A percentile compares a stretch with the other conserved stretches of the same genome.
phyloP scores from a whole-genome alignment of 2,797 vertebrate species.

The Cuculus canorus region DNA sequence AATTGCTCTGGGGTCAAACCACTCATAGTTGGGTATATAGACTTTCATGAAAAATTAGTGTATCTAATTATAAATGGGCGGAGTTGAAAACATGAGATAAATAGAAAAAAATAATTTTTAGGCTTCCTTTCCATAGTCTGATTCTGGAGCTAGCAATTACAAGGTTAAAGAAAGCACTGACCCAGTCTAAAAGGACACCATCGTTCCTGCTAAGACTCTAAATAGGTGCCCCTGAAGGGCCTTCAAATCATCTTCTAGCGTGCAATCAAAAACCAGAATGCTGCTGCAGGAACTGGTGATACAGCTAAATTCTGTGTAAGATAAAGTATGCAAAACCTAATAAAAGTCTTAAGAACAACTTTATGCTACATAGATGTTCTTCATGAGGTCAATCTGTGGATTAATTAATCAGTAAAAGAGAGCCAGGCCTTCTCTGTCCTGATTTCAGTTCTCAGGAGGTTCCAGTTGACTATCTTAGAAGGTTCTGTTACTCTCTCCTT shows the following conservation, averaged over 20 bases:
- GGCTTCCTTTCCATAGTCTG: background rate
- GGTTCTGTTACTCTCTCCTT: background rate
- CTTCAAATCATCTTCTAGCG: background rate
- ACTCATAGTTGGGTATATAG: background rate
- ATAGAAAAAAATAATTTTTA: background rate
- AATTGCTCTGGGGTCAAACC: accelerated
- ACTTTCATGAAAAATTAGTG: background rate
- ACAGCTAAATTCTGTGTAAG: background rate
- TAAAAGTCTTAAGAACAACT: background rate
- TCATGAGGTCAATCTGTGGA: background rate
- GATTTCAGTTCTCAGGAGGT: background rate
- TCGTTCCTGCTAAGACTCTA: background rate
- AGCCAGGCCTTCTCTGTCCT: background rate
- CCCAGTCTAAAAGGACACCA: background rate
- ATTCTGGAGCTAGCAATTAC: background rate
- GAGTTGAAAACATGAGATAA: background rate
- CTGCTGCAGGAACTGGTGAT: background rate
- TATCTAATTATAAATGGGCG: background rate
- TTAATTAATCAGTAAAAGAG: background rate
- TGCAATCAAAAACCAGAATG: background rate
- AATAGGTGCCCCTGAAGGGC: background rate
- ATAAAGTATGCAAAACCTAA: background rate
- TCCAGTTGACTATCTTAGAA: background rate
- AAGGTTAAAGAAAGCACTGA: background rate
- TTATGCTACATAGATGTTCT: background rate